A percentile compares a stretch with the other conserved stretches of the same genome.
Evolutionary conservation across 2,113 vertebrate species (phyloP).

Genomic region (Anseranas semipalmata): DNA sequence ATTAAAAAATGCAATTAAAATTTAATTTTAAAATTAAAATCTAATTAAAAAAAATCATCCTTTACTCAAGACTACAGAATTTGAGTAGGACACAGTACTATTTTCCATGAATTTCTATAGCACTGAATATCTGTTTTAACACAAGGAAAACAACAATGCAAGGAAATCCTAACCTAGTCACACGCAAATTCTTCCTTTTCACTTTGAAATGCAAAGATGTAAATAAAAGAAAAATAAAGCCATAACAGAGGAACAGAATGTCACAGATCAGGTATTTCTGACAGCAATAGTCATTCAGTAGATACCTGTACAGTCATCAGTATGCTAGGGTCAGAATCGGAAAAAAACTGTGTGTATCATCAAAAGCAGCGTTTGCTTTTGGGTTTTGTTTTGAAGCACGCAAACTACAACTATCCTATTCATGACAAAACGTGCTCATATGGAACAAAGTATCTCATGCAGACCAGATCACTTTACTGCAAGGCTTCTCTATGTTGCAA

Average conservation of each 20-base stretch:
- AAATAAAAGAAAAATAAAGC: neutral
- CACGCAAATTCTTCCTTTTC: neutral
- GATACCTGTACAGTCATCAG: neutral
- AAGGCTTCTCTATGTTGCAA: conserved; percentile 4
- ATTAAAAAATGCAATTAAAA: neutral
- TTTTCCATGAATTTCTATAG: neutral
- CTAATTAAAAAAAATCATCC: neutral
- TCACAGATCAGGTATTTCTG: neutral
- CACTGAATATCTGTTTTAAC: neutral
- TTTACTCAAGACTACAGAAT: neutral
- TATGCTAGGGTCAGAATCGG: neutral
- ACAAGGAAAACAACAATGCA: neutral
- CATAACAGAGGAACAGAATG: neutral
- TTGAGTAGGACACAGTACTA: neutral
- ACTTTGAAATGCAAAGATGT: neutral
- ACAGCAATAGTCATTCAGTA: neutral
- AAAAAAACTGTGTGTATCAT: neutral
- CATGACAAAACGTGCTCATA: neutral
- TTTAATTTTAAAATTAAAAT: neutral
- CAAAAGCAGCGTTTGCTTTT: neutral
- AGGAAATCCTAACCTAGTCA: neutral
- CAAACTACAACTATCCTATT: neutral
- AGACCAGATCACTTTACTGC: conserved; percentile 21
- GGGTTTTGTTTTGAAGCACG: neutral
- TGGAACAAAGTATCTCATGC: conserved; percentile 38